Evolutionary conservation across 2,888 invertebrate genomes (phyloP).

Genomic region (Unio delphinus): DNA sequence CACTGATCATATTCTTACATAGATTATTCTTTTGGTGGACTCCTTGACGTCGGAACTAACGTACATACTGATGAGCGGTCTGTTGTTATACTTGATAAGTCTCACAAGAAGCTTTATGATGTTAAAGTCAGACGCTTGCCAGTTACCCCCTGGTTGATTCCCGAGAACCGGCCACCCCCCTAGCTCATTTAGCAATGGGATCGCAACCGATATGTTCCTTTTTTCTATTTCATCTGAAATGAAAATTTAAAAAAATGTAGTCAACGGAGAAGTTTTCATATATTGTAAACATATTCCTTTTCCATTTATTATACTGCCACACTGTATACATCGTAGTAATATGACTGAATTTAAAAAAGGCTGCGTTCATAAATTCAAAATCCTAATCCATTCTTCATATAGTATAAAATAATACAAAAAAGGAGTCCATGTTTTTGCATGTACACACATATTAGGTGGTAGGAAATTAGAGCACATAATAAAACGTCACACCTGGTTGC

Average conservation of each 20-base stretch:
- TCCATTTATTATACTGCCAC: no score
- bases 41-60: slow-evolving; percentile 93
- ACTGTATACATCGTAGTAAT: no score
- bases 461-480: no score
- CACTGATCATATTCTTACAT: slow-evolving; percentile 75
- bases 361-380: no score
- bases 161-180: slow-evolving; percentile 87
- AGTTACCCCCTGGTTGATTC: slow-evolving; percentile 66
- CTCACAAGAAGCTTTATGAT: slow-evolving; percentile 75
- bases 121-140: slow-evolving; percentile 76
- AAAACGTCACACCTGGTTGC: no score
- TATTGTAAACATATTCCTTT: no score
- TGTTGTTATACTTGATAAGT: slow-evolving; percentile 80
- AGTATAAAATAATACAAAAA: no score
- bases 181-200: slow-evolving; percentile 77
- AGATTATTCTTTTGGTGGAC: slow-evolving; percentile 88
- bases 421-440: no score
- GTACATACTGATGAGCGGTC: slow-evolving; percentile 52
- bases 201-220: slow-evolving; percentile 74
- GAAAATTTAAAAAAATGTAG: neutral
- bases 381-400: no score
- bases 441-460: no score
- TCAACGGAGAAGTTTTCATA: no score
- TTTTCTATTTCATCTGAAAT: slow-evolving; percentile 79
- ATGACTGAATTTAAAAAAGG: no score